Evolutionary conservation across 2,888 invertebrate genomes (phyloP), one percentile per base, ranked within the genome.

Genomic region (Protophormia terraenovae): DNA sequence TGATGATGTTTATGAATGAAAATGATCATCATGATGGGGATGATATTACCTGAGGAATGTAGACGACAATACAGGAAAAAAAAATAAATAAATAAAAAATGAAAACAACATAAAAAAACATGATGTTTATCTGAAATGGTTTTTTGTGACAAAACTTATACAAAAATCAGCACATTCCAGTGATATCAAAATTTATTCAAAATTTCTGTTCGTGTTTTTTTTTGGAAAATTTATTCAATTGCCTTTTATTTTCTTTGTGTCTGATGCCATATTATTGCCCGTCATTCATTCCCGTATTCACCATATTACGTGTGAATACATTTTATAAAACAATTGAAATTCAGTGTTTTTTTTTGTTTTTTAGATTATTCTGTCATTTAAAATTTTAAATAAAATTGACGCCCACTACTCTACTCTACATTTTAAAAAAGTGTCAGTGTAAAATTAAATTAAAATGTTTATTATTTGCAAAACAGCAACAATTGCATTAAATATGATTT

Each of bases 311-410:
- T 60, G 47, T 38, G 58, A 60, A 47, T 41, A 58, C 67, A 77
- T 77, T 60, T 78, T 78, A 67, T 69, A 79, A 79, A 79, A 79
- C 78, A 79, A 79, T 71, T 79, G 78, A 79, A 79, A 79, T 79
- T 71, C 60, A 27, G 71, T 79, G 60, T 64, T 38, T 29, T 41
- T 41, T 53, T 14, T 38, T 29, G 32, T 41, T 53, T 14, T 55
- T 22, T 45, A 69, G 58, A 78, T 78, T 60, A 58, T 69, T 29
- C 41, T 66, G 72, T 55, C 72, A 35, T 77, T 77, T 55, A 16
- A 35, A 67, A 66, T 58, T 77, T 58, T 24, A 47, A 80, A 66
- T 66, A 66, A 80, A 72, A 79, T 69, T 79, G 38, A 80, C 80
- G 80, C 80, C 80, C 72, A 80, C 80, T 29, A 60, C 67, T 27